These are phyloP conservation scores for Pangasius mekongensis DNA, from an alignment of 2,797 vertebrate species.

Conservation along the genomic window DNA sequence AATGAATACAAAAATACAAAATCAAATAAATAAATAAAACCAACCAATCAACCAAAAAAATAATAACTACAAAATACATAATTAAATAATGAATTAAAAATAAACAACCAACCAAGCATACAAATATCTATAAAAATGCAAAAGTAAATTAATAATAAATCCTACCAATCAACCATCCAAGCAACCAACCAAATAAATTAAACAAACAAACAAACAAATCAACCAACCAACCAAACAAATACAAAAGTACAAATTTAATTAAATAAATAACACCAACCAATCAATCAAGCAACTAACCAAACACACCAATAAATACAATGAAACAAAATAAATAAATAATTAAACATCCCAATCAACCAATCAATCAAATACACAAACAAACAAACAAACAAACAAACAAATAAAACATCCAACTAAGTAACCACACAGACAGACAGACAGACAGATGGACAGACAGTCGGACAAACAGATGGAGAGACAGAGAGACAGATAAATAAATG, in stretches of 20 bases:
- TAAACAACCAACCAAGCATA: neutral
- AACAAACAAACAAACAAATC: neutral
- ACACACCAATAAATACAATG: neutral
- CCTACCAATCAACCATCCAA: neutral
- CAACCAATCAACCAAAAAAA: neutral
- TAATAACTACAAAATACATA: neutral
- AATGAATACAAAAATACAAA: neutral
- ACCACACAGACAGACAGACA: neutral
- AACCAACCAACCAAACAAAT: neutral
- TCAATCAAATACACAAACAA: neutral
- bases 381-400: neutral
- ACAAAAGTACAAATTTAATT: neutral
- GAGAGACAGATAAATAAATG: neutral
- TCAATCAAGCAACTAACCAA: neutral
- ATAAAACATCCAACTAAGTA: neutral
- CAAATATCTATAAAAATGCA: neutral
- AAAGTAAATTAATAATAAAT: neutral
- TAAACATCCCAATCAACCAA: no score
- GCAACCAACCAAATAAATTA: neutral
- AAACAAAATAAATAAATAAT: neutral
- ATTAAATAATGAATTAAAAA: neutral
- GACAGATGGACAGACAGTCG: neutral
- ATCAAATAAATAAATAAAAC: neutral
- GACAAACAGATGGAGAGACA: neutral
- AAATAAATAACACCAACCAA: neutral